Percentiles rank a stretch among this genome's conserved stretches.
phyloP scores from a whole-genome alignment of 1,140 invertebrate genomes.

The Eupristina koningsbergeri region DNA sequence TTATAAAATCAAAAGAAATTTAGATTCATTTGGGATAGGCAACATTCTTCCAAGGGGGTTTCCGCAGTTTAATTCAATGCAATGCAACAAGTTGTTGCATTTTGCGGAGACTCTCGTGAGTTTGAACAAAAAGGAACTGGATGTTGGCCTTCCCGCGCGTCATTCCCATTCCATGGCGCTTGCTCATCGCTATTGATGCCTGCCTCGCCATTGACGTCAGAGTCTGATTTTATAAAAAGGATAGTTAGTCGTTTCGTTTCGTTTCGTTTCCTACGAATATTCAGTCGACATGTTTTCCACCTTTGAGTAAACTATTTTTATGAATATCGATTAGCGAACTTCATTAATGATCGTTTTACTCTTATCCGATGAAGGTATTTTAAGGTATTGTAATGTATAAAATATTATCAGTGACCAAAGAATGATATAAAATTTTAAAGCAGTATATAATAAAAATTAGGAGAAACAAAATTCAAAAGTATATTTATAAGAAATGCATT shows the following conservation, averaged over 20 bases:
- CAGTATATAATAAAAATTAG: no score
- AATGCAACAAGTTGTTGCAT: slow-evolving; percentile 39
- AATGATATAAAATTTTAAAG: no score
- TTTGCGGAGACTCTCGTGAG: slow-evolving; percentile 4
- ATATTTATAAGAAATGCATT: no score
- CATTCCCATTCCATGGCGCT: background rate
- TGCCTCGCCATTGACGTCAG: slow-evolving; percentile 33
- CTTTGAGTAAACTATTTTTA: background rate
- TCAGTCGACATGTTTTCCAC: background rate
- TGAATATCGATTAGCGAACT: background rate
- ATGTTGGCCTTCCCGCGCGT: background rate
- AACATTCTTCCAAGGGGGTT: background rate
- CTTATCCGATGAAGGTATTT: no score
- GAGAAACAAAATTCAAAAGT: no score
- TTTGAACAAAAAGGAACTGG: background rate
- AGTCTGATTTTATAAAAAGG: background rate
- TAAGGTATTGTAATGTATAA: no score
- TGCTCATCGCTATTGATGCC: background rate
- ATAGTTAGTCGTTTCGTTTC: background rate
- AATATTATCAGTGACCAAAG: no score
- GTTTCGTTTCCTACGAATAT: no score
- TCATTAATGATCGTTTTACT: background rate
- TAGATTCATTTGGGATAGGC: background rate
- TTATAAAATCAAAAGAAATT: background rate
- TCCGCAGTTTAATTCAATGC: background rate